Base-by-base conservation (phyloP, 2,888 invertebrate genomes). In the Muscina levida region DNA sequence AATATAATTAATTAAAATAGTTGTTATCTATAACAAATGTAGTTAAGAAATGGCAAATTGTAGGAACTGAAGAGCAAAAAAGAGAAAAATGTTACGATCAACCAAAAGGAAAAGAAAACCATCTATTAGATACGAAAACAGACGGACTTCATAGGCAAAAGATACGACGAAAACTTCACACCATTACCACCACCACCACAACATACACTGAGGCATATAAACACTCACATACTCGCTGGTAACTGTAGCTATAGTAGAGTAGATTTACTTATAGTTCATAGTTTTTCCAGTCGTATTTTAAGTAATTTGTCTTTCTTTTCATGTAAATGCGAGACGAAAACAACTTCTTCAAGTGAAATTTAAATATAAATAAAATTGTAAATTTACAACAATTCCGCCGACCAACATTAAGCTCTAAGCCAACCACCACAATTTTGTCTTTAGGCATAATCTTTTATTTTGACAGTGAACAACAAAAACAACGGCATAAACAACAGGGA, bases 261-360 rank as follows among this genome's bases (percentile, higher is more conserved):
- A 56, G n/a, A 39, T 39, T 8, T 59, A 8, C 31, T 31, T 31
- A 31, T 59, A 59, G 59, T 39, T 57, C 31, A 57, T 39, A 39
- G 59, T 37, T 39, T 37, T 48, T 15, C 17, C 39, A 19, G 65
- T 26, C 72, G 74, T 75, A 67, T 82, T 83, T 79, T 71, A 79
- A 66, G 77, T 82, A 83, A 83, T 83, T 83, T 83, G 83, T 83
- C 82, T 83, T 83, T 72, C 77, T 77, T 75, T 79, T 26, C 70
- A 67, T 78, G 76, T 72, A 79, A 59, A 77, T 77, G 62, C 44
- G 53, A 73, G 59, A 65, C 4, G 3, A 31, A 31, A 57, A 22
- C 66, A 73, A 80, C 42, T n/a, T n/a, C n/a, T n/a, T 53, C 57
- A 78, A 80, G 76, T 76, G 65, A 83, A 82, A 81, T 73, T 83